A percentile compares a stretch with the other conserved stretches of the same genome.
Conservation (phyloP, 2,888 invertebrate species). For the Theretra japonica region DNA sequence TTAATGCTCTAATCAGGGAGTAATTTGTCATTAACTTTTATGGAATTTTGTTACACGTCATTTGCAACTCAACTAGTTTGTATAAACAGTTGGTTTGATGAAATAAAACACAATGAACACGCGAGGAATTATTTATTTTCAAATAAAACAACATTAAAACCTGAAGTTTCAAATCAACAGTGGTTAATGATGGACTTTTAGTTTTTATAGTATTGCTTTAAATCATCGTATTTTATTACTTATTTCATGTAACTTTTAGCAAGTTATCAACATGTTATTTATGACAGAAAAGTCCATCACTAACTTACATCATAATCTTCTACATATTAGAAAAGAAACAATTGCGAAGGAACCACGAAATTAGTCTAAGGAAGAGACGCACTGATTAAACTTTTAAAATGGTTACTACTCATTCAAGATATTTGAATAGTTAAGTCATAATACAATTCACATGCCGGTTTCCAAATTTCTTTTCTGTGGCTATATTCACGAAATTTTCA, state of each 20-base stretch:
- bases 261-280: no score
- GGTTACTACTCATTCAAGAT: no score
- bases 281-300: neutral
- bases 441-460: no score
- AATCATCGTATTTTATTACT: no score
- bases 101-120: conserved; percentile 23
- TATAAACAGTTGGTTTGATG: neutral
- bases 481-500: no score
- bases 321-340: neutral
- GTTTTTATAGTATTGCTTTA: neutral
- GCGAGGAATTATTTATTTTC: conserved; percentile 26
- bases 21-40: no score
- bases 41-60: no score
- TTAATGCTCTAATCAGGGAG: neutral
- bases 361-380: neutral
- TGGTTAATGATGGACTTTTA: neutral
- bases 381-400: no score
- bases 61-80: neutral
- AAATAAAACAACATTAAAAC: conserved; percentile 20
- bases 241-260: no score
- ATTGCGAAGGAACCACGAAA: neutral
- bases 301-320: neutral
- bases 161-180: conserved; percentile 1
- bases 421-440: no score
- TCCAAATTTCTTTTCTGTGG: no score